Conservation (phyloP, 2,113 vertebrate genomes). For the Ibidorhyncha struthersii region DNA sequence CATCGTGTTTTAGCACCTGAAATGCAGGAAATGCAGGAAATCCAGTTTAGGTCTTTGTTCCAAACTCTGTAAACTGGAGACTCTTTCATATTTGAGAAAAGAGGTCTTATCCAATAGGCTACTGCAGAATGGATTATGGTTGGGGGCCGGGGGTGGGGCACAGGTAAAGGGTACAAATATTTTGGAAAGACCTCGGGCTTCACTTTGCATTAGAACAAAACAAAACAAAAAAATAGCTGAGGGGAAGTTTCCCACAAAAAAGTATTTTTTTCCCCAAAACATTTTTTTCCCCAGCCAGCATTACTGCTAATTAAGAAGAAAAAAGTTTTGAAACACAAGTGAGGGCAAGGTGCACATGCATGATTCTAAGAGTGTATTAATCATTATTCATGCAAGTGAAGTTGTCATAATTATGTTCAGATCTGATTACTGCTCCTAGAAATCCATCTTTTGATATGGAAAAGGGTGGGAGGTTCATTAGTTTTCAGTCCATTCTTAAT, state of each 20-base stretch:
- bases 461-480: background rate
- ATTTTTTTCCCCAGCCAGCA: accelerated
- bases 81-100: background rate
- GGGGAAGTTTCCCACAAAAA: background rate
- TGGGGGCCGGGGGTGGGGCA: no score
- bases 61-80: background rate
- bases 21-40: background rate
- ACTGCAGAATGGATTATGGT: background rate
- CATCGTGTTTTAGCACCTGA: background rate
- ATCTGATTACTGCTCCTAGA: background rate
- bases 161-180: background rate
- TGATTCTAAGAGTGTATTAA: background rate
- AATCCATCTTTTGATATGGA: background rate
- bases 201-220: background rate
- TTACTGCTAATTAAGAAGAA: background rate
- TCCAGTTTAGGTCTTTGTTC: background rate
- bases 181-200: background rate
- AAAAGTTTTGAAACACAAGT: background rate
- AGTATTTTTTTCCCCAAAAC: background rate
- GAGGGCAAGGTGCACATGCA: background rate
- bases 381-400: background rate
- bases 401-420: background rate
- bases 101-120: background rate
- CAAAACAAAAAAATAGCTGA: background rate
- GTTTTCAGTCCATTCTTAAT: background rate